These are phyloP conservation scores for Hirtodrosophila cameraria DNA, from an alignment of 2,888 invertebrate species.

Conservation along the genomic window DNA sequence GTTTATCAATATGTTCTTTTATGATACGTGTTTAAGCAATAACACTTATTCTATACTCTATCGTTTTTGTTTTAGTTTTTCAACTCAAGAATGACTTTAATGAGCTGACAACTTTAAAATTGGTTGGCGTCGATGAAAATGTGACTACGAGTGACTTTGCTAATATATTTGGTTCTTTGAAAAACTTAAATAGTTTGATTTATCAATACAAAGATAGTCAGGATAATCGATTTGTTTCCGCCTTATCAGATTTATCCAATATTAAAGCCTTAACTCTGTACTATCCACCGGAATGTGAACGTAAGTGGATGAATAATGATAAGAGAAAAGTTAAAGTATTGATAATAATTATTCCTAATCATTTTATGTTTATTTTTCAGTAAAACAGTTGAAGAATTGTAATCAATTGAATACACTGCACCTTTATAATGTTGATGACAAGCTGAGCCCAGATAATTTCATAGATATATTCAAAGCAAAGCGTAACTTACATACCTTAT, in stretches of 20 bases:
- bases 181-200: constrained; percentile 6
- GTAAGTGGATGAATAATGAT: constrained; percentile 3
- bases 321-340: not conserved
- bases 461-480: constrained; percentile 22
- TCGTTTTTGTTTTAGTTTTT: constrained; percentile 5
- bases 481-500: constrained; percentile 7
- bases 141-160: constrained; percentile 3
- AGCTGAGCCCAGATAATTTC: constrained; percentile 4
- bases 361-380: constrained; percentile 1
- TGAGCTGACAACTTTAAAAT: constrained; percentile 20
- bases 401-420: constrained; percentile 18
- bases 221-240: constrained; percentile 1
- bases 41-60: too few relatives aligned
- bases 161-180: constrained; percentile 6
- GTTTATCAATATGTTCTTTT: not conserved
- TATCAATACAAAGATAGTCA: not conserved
- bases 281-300: constrained; percentile 8
- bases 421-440: constrained; percentile 1
- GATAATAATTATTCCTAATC: not conserved
- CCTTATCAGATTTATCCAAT: not conserved
- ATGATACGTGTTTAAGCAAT: too few relatives aligned
- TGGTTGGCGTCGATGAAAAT: constrained; percentile 11
- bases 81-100: constrained; percentile 4
- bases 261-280: constrained; percentile 18
- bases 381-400: constrained; percentile 8